Base-by-base conservation (phyloP, 1,140 invertebrate species). In the Caenorhabditis briggsae region DNA sequence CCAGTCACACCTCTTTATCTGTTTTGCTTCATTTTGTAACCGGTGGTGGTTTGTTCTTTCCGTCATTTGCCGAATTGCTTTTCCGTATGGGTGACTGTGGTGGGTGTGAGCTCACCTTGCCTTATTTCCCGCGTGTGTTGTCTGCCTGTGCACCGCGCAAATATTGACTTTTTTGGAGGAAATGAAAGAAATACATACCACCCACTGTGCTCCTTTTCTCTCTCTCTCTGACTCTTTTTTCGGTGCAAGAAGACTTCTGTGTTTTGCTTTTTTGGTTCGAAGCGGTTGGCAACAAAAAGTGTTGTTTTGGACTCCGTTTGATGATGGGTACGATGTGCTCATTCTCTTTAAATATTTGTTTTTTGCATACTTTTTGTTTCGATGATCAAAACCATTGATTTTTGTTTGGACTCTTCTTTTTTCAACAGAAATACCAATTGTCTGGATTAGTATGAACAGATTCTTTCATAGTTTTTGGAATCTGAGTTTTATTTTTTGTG, bases 161-260 rank as follows among this genome's bases (percentile, higher is more conserved):
- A 78, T 78, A 78, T 78, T 78, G 70, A 78, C 70, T 78, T 78
- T 78, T 78, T 78, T 78, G 70, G 70, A 78, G 70, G 70, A 78
- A 78, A 70, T 70, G 64, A 70, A 70, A 70, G 64, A 70, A 70
- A 70, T 70, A 70, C 64, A 70, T 70, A 70, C 64, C 64, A 70
- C 64, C 64, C 64, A 70, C 64, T 70, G 64, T 70, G 64, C 64
- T 82, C 78, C 53, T n/a, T 82, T n/a, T 50, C 70, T 78, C 43
- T 78, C 70, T 78, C 70, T 78, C 70, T 78, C 70, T 78, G 41
- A 48, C 78, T 82, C 78, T 82, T 33, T 82, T 33, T 82, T 12
- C 41, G 23, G 56, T n/a, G n/a, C 14, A n/a, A 58, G n/a, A 33
- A 33, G 23, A 61, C 59, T 61, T 61, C 56, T 58, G 18, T 58